phyloP scores from a whole-genome alignment of 2,888 invertebrate genomes.

The Torymus auratus region DNA sequence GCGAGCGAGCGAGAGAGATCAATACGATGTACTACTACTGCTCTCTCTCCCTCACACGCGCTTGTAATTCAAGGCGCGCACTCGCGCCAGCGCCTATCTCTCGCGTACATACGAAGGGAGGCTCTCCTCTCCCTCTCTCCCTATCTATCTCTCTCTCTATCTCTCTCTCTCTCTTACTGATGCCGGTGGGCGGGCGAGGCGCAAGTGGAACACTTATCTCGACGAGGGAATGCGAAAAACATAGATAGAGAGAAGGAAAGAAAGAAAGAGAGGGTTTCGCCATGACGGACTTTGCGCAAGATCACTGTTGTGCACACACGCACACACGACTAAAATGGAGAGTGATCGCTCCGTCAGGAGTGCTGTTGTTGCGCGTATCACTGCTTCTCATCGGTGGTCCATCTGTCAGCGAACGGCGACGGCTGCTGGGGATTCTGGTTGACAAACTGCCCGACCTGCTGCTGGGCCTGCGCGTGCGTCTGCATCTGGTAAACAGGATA shows the following conservation, averaged over 20 bases:
- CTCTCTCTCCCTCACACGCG: slow-evolving; percentile 60
- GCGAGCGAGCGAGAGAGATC: slow-evolving; percentile 64
- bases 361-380: neutral
- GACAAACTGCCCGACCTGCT: slow-evolving; percentile 32
- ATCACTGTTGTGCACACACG: neutral
- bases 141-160: too few relatives aligned
- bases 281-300: slow-evolving; percentile 1
- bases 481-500: slow-evolving; percentile 74
- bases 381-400: slow-evolving; percentile 68
- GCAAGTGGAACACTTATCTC: slow-evolving; percentile 47
- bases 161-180: too few relatives aligned
- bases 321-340: slow-evolving; percentile 45
- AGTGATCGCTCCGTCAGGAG: slow-evolving; percentile 12
- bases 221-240: neutral
- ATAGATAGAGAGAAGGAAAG: too few relatives aligned
- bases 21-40: slow-evolving; percentile 68
- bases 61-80: slow-evolving; percentile 35
- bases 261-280: too few relatives aligned
- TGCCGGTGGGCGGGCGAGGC: slow-evolving; percentile 42
- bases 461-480: slow-evolving; percentile 57
- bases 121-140: slow-evolving; percentile 60
- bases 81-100: slow-evolving; percentile 37
- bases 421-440: slow-evolving; percentile 57
- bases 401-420: slow-evolving; percentile 65
- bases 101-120: slow-evolving; percentile 30